A percentile compares a stretch with the other conserved stretches of the same genome.
Evolutionary conservation across 2,797 vertebrate species (phyloP).

Genomic region (Eupleurogrammus muticus): DNA sequence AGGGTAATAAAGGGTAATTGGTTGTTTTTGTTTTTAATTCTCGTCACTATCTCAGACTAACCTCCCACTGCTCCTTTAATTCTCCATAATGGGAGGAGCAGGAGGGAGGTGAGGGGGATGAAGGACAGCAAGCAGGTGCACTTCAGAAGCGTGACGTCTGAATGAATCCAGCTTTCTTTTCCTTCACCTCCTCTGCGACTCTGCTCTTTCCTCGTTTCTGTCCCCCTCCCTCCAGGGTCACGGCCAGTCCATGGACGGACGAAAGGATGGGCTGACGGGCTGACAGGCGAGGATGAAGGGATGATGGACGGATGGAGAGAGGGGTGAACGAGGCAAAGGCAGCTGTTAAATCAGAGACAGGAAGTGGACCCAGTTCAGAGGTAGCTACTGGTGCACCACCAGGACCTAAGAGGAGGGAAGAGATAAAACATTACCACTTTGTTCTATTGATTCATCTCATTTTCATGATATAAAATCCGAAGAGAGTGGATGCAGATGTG

Average conservation of each 20-base stretch:
- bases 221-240: constrained; percentile 81
- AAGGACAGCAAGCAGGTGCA: constrained; percentile 61
- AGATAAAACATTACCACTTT: constrained; percentile 45
- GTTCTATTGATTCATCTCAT: constrained; percentile 40
- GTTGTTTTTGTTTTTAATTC: constrained; percentile 20
- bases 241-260: constrained; percentile 81
- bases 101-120: constrained; percentile 67
- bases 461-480: constrained; percentile 38
- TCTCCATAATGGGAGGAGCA: constrained; percentile 75
- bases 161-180: constrained; percentile 75
- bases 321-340: constrained; percentile 58
- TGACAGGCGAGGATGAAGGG: constrained; percentile 49
- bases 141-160: constrained; percentile 62
- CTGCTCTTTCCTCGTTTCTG: constrained; percentile 73
- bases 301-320: constrained; percentile 58
- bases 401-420: constrained; percentile 61
- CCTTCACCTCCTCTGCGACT: constrained; percentile 55
- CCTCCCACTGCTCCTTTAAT: constrained; percentile 70
- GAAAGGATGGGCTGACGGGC: constrained; percentile 40
- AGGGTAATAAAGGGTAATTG: constrained; percentile 16
- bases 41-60: constrained; percentile 46
- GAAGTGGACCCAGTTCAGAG: constrained; percentile 67
- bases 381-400: constrained; percentile 75
- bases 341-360: constrained; percentile 58
- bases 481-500: background rate